Evolutionary conservation across 2,888 invertebrate genomes (phyloP), one percentile per base, ranked within the genome.

Genomic region (Tiphia femorata): DNA sequence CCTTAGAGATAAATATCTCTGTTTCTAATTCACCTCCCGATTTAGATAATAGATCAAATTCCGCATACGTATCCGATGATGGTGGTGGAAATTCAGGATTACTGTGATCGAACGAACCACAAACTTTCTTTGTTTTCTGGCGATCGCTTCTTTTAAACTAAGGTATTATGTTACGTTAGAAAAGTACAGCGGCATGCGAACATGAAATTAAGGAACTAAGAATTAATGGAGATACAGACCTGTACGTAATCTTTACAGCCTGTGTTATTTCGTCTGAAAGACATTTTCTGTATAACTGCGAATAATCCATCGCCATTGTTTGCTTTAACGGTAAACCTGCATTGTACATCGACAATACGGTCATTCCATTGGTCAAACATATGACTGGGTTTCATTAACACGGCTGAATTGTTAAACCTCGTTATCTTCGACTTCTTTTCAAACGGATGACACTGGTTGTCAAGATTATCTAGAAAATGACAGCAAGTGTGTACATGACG

Each of bases 271-370:
- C 74, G 77, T 57, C 84, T 80, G 42, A 74, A 75, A 12, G 81
- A 81, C 75, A 87, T 78, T 43, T 79, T 82, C 64, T 87, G 87
- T 41, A 87, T 84, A 3, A 87, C 86, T 16, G 84, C 86, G 58
- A 87, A 84, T 7, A 87, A 65, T 7, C 86, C 86, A 19, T 79
- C 74, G 0, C 70, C 71, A 27, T 74, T 73, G n/a, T 52, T 46
- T 1, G 76, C 62, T 58, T 73, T 72, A 20, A 80, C 50, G 2
- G 56, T 56, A 44, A 77, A 83, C 48, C 64, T 76, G 51, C 83
- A 83, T 4, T 49, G 14, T 33, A 62, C 60, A 55, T 76, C 65
- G 1, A 1, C 19, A 12, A 37, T 47, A n/a, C n/a, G n/a, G 10
- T 58, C 58, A 1, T 8, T 4, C 67, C 67, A 65, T 1, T 21